phyloP scores from a whole-genome alignment of 2,113 vertebrate species.

The Rhineura floridana region DNA sequence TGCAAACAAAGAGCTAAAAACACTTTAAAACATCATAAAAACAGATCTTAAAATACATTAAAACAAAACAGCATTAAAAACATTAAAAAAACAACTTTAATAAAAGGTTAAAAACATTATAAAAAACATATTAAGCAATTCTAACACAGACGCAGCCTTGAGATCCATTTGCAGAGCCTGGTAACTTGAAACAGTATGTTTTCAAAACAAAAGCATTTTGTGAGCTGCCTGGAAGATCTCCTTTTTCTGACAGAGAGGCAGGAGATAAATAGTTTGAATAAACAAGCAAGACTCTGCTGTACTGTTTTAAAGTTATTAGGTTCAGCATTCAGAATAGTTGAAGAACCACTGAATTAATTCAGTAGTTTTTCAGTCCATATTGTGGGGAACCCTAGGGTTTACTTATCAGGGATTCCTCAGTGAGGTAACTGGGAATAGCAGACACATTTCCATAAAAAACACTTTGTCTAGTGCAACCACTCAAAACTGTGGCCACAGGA shows the following conservation, averaged over 20 bases:
- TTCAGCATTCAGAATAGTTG: neutral
- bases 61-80: too few species aligned
- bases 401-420: neutral
- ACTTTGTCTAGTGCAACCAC: neutral
- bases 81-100: too few species aligned
- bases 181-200: neutral
- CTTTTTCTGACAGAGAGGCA: neutral
- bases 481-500: neutral
- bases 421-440: neutral
- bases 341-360: neutral
- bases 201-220: neutral
- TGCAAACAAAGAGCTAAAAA: too few species aligned
- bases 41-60: too few species aligned
- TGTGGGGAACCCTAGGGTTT: neutral
- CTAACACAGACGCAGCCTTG: too few species aligned
- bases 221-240: neutral
- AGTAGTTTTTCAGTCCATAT: neutral
- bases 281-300: neutral
- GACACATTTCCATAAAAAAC: neutral
- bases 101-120: too few species aligned
- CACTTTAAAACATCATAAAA: too few species aligned
- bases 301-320: neutral
- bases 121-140: too few species aligned
- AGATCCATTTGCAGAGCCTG: neutral
- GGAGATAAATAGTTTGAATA: neutral